Percentiles rank a stretch among this genome's conserved stretches.
Evolutionary conservation across 2,888 invertebrate species (phyloP).

Genomic region (Steromphala cineraria): DNA sequence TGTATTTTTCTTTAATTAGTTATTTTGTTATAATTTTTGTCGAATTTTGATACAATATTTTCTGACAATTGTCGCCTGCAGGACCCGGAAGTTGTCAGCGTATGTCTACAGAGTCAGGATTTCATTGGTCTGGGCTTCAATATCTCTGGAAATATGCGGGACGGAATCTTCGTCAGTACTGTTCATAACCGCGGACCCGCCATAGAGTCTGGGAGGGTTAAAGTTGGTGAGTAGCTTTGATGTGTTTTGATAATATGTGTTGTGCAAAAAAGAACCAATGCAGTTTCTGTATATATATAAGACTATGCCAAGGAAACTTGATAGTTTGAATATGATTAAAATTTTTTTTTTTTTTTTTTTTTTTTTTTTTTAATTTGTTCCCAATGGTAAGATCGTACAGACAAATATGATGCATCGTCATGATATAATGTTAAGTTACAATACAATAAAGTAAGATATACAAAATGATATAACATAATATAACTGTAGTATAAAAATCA

Average conservation of each 20-base stretch:
- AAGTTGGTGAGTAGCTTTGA: slow-evolving; percentile 80
- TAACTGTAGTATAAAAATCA: too few relatives aligned
- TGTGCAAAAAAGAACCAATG: too few relatives aligned
- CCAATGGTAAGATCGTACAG: too few relatives aligned
- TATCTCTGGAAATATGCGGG: slow-evolving; percentile 91
- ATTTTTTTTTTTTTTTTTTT: too few relatives aligned
- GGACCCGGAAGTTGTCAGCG: slow-evolving; percentile 80
- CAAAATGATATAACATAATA: too few relatives aligned
- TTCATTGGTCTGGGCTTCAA: slow-evolving; percentile 92
- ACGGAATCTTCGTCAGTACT: slow-evolving; percentile 92
- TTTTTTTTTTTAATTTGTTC: too few relatives aligned
- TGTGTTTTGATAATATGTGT: neutral
- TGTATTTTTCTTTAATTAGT: neutral
- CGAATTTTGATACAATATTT: neutral
- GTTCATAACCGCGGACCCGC: slow-evolving; percentile 91
- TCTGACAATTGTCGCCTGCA: slow-evolving; percentile 64
- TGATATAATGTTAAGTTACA: too few relatives aligned
- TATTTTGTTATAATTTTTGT: neutral
- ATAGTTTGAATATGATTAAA: too few relatives aligned
- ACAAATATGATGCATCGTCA: too few relatives aligned
- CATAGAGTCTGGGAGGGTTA: slow-evolving; percentile 87
- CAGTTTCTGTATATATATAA: too few relatives aligned
- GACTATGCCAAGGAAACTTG: too few relatives aligned
- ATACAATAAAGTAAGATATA: too few relatives aligned
- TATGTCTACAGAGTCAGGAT: slow-evolving; percentile 88